Evolutionary conservation across 2,888 invertebrate genomes (phyloP).

Genomic region (Torymus aiolomorphi): DNA sequence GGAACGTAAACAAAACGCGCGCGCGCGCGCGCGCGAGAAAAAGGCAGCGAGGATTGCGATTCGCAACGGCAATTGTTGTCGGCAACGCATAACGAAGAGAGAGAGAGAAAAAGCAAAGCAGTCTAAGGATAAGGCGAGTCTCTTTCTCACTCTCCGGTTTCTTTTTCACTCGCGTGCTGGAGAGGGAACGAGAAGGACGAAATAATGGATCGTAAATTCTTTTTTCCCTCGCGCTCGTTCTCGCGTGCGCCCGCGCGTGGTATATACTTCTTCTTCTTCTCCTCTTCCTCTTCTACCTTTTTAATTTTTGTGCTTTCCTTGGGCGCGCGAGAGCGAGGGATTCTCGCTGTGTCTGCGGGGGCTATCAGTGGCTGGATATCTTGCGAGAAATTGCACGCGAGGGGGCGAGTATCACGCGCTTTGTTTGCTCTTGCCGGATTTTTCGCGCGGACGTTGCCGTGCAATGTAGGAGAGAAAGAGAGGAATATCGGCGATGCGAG

Average conservation of each 20-base stretch:
- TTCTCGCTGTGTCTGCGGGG: too few relatives aligned
- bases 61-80: conserved; percentile 57
- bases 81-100: conserved; percentile 44
- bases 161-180: not conserved
- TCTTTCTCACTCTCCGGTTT: not conserved
- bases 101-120: not conserved
- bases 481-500: too few relatives aligned
- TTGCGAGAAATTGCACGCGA: too few relatives aligned
- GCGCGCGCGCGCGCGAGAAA: conserved; percentile 9
- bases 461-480: too few relatives aligned
- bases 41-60: conserved; percentile 44
- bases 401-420: too few relatives aligned
- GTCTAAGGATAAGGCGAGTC: conserved; percentile 7
- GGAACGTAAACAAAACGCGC: conserved; percentile 37
- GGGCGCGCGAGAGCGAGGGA: too few relatives aligned
- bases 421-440: too few relatives aligned
- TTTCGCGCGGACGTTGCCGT: too few relatives aligned
- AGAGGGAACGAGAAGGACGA: not conserved
- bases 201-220: conserved; percentile 52
- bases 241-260: not conserved
- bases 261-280: not conserved
- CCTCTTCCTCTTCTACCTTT: not conserved
- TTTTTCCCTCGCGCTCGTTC: not conserved
- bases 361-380: too few relatives aligned
- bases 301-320: too few relatives aligned